phyloP scores from a whole-genome alignment of 1,140 invertebrate species.

The Polypedilum vanderplanki region DNA sequence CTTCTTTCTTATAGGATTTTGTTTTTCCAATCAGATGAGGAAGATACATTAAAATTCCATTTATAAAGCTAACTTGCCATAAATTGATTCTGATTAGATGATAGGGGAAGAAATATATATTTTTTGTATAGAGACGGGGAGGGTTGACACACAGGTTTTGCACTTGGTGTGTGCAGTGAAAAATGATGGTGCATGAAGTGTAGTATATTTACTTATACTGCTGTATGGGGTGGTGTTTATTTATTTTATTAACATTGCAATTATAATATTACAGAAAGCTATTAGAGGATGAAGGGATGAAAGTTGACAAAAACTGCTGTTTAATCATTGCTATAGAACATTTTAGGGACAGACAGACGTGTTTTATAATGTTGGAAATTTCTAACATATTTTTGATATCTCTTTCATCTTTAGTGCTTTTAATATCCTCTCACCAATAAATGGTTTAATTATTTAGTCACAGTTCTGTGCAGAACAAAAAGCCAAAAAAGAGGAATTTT shows the following conservation, averaged over 20 bases:
- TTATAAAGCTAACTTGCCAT: slow-evolving; percentile 16
- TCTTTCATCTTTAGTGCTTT: background rate
- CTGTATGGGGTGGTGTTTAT: slow-evolving; percentile 21
- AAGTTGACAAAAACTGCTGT: background rate
- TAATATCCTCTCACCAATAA: background rate
- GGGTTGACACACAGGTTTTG: slow-evolving; percentile 1
- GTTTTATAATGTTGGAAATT: background rate
- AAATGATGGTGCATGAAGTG: slow-evolving; percentile 16
- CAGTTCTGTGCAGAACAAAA: background rate
- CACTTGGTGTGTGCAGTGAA: slow-evolving; percentile 8
- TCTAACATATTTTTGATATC: background rate
- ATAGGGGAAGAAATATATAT: background rate
- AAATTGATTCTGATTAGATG: slow-evolving; percentile 26
- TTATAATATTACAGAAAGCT: slow-evolving; percentile 24
- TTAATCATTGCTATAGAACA: background rate
- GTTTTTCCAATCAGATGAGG: slow-evolving; percentile 8
- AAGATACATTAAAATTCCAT: slow-evolving; percentile 25
- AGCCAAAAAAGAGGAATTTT: background rate
- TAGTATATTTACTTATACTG: slow-evolving; percentile 1
- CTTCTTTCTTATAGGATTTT: background rate
- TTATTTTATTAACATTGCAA: slow-evolving; percentile 28
- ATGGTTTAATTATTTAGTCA: slow-evolving; percentile 29
- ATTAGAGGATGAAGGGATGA: background rate
- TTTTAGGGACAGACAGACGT: background rate
- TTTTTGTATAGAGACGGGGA: no score